Evolutionary conservation across 2,113 vertebrate species (phyloP).

Genomic region (Gyps fulvus): DNA sequence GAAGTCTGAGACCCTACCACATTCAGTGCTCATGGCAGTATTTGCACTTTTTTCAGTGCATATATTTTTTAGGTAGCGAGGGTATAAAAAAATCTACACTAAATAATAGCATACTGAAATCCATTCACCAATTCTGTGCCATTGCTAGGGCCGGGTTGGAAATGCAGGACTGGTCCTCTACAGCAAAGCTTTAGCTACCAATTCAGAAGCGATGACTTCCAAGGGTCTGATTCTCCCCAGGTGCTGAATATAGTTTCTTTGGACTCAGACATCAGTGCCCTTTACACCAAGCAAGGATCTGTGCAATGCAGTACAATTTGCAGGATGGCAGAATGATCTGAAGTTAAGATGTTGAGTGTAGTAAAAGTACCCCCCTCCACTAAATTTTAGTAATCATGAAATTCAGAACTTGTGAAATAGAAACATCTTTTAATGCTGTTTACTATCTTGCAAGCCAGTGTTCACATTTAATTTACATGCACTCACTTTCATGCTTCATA

Average conservation of each 20-base stretch:
- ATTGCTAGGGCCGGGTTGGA: not conserved
- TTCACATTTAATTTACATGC: not conserved
- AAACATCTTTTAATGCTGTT: not conserved
- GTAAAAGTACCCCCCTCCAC: not conserved
- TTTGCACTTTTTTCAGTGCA: not conserved
- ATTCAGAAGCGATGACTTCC: not conserved
- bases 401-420: not conserved
- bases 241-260: not conserved
- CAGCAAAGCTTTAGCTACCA: not conserved
- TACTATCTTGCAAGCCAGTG: not conserved
- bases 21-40: not conserved
- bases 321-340: not conserved
- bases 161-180: not conserved
- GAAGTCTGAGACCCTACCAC: not conserved
- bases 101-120: not conserved
- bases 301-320: not conserved
- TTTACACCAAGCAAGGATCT: not conserved
- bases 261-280: not conserved
- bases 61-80: not conserved
- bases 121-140: not conserved
- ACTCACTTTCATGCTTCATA: not conserved
- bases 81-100: not conserved
- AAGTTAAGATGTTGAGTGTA: not conserved
- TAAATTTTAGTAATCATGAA: not conserved
- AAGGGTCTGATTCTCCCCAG: not conserved